phyloP scores from a whole-genome alignment of 2,797 vertebrate genomes.

The Podarcis siculus region DNA sequence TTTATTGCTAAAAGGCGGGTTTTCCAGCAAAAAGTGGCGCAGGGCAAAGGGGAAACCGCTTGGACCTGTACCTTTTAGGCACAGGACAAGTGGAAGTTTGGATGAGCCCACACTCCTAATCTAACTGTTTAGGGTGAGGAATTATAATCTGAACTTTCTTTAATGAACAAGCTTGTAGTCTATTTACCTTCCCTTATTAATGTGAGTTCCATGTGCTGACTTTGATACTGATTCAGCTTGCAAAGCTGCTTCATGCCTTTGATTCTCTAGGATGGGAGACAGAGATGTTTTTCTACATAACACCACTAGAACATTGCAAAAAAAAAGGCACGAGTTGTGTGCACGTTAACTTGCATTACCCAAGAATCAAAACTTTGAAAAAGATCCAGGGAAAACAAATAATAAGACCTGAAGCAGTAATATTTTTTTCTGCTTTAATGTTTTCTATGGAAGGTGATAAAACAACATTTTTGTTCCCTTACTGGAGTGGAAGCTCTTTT shows the following conservation, averaged over 20 bases:
- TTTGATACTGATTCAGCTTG: background rate
- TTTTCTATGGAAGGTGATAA: background rate
- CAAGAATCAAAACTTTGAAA: conserved; percentile 2
- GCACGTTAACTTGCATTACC: background rate
- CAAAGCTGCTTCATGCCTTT: background rate
- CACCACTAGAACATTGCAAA: background rate
- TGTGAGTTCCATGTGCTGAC: background rate
- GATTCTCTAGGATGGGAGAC: background rate
- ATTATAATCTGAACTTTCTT: background rate
- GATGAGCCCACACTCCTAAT: background rate
- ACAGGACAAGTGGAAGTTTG: too few relatives aligned
- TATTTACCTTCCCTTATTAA: background rate
- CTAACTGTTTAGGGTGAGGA: background rate
- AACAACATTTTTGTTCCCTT: background rate
- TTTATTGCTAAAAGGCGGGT: too few relatives aligned
- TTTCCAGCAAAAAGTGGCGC: too few relatives aligned
- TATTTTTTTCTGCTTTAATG: background rate
- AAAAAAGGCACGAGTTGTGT: background rate
- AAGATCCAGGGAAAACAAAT: background rate
- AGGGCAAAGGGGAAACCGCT: too few relatives aligned
- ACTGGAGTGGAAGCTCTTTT: background rate
- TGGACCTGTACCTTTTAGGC: too few relatives aligned
- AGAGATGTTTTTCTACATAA: background rate
- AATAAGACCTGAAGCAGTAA: background rate
- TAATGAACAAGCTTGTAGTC: background rate